A percentile compares a stretch with the other conserved stretches of the same genome.
These are phyloP conservation scores for Ornithorhynchus anatinus DNA, from an alignment of 2,113 vertebrate genomes.

Conservation along the genomic window DNA sequence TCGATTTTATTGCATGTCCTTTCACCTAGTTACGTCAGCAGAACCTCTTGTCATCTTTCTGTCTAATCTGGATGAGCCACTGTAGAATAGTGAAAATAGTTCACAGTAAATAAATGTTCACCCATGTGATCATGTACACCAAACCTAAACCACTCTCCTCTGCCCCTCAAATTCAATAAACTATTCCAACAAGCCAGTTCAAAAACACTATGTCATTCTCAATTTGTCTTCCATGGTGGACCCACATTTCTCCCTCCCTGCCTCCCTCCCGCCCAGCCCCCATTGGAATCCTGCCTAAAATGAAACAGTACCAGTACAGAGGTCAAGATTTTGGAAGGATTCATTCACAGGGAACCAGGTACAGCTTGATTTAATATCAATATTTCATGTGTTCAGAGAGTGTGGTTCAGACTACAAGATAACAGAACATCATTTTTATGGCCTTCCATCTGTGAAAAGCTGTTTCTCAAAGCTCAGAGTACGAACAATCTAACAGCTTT, in stretches of 20 bases:
- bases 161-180: conserved; percentile 24
- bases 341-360: conserved; percentile 64
- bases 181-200: conserved; percentile 3
- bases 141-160: conserved; percentile 25
- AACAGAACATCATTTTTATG: conserved; percentile 74
- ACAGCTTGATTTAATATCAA: conserved; percentile 77
- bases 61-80: conserved; percentile 11
- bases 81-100: conserved; percentile 39
- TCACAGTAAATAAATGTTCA: conserved; percentile 38
- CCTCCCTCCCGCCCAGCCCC: not conserved
- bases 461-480: conserved; percentile 66
- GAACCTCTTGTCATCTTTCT: conserved; percentile 3
- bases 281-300: conserved; percentile 66
- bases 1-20: conserved; percentile 36
- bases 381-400: conserved; percentile 74
- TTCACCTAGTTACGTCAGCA: conserved; percentile 50
- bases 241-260: not conserved
- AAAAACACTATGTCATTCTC: conserved; percentile 30
- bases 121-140: not conserved
- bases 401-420: conserved; percentile 69
- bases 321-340: conserved; percentile 70
- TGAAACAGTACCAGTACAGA: conserved; percentile 68
- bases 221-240: conserved; percentile 44
- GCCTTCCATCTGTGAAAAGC: conserved; percentile 75
- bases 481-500: conserved; percentile 68